Conservation (phyloP, 2,113 vertebrate species). For the Microtus richardsoni region DNA sequence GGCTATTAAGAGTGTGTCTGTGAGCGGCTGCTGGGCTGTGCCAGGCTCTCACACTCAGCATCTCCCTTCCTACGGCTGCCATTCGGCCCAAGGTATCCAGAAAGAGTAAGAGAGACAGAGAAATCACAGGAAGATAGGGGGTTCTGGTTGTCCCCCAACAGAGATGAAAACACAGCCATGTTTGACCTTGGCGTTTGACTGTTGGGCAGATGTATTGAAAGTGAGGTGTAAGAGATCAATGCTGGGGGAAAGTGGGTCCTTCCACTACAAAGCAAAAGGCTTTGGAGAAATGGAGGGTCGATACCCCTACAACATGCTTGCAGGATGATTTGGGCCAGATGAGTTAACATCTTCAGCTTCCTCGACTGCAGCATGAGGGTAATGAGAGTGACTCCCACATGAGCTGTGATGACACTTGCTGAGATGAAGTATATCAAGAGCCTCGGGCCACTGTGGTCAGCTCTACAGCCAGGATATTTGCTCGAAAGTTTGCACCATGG, state of each 20-base stretch:
- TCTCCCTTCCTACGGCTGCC: background rate
- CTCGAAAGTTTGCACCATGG: accelerated
- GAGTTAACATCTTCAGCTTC: background rate
- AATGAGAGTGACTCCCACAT: accelerated
- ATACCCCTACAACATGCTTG: background rate
- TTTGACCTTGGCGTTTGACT: background rate
- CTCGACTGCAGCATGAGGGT: background rate
- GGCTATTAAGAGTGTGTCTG: background rate
- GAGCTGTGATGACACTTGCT: background rate
- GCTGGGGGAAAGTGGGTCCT: background rate
- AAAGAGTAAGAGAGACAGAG: background rate
- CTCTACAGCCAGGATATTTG: background rate
- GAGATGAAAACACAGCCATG: background rate
- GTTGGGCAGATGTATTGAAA: background rate
- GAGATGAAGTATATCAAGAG: background rate
- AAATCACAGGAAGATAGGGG: background rate
- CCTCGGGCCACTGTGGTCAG: accelerated
- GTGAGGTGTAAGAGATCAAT: background rate
- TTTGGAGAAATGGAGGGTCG: background rate
- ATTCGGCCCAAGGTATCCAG: background rate
- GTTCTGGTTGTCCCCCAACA: background rate
- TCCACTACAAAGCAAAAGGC: background rate
- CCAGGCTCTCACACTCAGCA: background rate
- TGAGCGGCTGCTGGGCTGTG: background rate
- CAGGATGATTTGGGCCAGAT: background rate